These are phyloP conservation scores for Panthera uncia DNA, from an alignment of 2,113 vertebrate species.

Conservation along the genomic window DNA sequence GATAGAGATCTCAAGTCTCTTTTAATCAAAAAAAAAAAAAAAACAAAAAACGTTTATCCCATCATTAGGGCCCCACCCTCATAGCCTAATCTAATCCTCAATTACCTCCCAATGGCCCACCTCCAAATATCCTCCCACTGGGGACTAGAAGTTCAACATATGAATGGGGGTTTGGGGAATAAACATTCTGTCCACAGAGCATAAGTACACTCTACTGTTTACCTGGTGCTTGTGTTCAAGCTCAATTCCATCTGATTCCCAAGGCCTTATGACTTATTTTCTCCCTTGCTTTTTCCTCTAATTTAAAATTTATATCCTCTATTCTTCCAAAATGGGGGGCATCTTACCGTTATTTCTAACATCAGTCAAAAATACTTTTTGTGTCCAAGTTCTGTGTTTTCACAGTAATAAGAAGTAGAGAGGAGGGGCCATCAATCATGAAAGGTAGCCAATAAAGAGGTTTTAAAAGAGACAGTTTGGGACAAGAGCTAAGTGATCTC, in stretches of 20 bases:
- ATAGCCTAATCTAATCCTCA: too few relatives aligned
- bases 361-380: neutral
- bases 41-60: too few relatives aligned
- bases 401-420: neutral
- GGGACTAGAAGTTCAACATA: neutral
- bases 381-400: neutral
- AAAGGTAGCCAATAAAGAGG: neutral
- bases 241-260: neutral
- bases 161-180: too few relatives aligned
- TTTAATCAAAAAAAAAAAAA: too few relatives aligned
- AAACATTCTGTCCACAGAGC: neutral
- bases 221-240: neutral
- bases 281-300: neutral
- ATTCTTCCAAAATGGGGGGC: neutral
- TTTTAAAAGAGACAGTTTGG: neutral
- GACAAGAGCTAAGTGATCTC: neutral
- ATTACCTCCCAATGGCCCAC: neutral
- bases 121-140: neutral
- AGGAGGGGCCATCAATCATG: neutral
- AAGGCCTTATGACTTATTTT: neutral
- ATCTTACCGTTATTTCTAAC: conserved; percentile 12
- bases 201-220: neutral
- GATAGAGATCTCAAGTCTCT: neutral
- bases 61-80: too few relatives aligned
- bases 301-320: neutral